Conservation (phyloP, 1,140 invertebrate species). For the Aphelinus certus region DNA sequence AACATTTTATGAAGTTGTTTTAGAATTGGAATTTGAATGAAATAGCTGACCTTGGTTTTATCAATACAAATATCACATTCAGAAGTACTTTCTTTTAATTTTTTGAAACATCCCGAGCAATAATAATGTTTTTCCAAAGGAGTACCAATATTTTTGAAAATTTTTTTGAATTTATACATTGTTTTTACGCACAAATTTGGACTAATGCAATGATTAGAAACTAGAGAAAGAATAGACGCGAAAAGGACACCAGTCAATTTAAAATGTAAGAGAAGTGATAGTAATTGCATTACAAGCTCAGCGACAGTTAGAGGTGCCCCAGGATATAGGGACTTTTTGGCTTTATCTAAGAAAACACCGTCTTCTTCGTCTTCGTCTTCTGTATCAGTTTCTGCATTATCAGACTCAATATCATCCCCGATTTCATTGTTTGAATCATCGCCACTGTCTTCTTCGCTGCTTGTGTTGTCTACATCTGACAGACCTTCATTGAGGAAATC, state of each 20-base stretch:
- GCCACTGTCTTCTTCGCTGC: too few species aligned
- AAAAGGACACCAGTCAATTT: constrained; percentile 7
- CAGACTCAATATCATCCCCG: too few species aligned
- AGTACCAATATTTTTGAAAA: neutral
- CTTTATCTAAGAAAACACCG: neutral
- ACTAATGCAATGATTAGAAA: neutral
- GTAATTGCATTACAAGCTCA: neutral
- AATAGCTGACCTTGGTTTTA: neutral
- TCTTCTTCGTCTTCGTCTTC: too few species aligned
- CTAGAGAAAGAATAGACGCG: neutral
- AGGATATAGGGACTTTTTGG: neutral
- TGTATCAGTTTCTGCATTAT: too few species aligned
- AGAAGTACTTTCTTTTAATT: neutral
- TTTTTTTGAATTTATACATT: constrained; percentile 1
- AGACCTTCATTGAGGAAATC: too few species aligned
- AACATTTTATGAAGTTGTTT: neutral
- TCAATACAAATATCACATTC: neutral
- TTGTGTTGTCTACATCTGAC: too few species aligned
- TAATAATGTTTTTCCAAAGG: neutral
- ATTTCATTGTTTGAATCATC: too few species aligned
- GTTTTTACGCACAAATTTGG: constrained; percentile 12
- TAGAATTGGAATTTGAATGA: constrained; percentile 2
- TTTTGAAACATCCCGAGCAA: neutral
- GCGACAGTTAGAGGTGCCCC: neutral
- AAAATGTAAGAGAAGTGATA: neutral